These are phyloP conservation scores for Cavia porcellus DNA, from an alignment of 2,113 vertebrate species.

Conservation along the genomic window DNA sequence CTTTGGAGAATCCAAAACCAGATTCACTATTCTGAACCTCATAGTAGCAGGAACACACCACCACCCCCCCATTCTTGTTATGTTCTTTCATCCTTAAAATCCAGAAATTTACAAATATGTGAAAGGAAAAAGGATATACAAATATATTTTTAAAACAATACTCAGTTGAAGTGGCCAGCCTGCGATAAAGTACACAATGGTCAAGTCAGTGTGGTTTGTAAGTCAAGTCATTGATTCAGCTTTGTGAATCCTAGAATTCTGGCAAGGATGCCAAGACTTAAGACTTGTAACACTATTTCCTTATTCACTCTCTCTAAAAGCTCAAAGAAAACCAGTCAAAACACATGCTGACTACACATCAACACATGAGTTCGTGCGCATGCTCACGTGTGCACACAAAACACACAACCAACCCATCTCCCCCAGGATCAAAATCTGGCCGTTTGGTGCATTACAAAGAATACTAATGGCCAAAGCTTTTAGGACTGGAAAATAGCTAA, in stretches of 20 bases:
- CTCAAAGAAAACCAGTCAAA: slow-evolving; percentile 51
- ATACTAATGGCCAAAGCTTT: slow-evolving; percentile 83
- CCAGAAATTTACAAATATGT: not conserved
- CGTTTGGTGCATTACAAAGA: slow-evolving; percentile 78
- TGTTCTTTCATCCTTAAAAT: slow-evolving; percentile 35
- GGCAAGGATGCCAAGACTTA: not conserved
- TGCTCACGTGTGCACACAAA: not conserved
- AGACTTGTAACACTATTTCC: not conserved
- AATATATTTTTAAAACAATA: not conserved
- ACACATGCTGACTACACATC: not conserved
- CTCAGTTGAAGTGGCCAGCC: not conserved
- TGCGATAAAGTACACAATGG: not conserved
- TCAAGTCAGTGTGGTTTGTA: slow-evolving; percentile 27
- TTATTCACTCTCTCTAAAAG: slow-evolving; percentile 36
- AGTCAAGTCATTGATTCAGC: slow-evolving; percentile 29
- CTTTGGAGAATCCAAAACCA: slow-evolving; percentile 50
- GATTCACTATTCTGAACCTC: slow-evolving; percentile 59
- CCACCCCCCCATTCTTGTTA: not conserved
- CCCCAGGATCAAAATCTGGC: slow-evolving; percentile 76
- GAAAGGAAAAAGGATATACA: not conserved
- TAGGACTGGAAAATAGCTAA: slow-evolving; percentile 85
- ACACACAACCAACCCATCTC: slow-evolving; percentile 36
- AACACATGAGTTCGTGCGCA: not conserved
- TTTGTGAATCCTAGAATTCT: slow-evolving; percentile 44
- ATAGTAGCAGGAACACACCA: slow-evolving; percentile 57